phyloP scores from a whole-genome alignment of 2,797 vertebrate genomes.

The Bovichtus diacanthus region DNA sequence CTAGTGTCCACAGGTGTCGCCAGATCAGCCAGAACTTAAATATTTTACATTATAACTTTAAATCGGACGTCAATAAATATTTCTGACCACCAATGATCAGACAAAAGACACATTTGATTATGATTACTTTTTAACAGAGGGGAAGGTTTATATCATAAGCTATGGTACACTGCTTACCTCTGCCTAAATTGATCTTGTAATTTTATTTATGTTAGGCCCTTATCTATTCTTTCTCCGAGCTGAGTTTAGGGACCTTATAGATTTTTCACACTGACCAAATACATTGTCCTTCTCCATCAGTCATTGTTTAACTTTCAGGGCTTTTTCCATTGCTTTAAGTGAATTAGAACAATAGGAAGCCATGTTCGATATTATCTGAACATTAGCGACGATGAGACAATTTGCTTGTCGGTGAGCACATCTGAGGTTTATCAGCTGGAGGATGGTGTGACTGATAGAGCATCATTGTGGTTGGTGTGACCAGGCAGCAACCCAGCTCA shows the following conservation, averaged over 20 bases:
- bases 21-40: too few species aligned
- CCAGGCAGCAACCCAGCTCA: conserved; percentile 79
- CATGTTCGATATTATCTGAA: conserved; percentile 45
- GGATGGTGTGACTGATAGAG: conserved; percentile 64
- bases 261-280: conserved; percentile 43
- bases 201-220: conserved; percentile 53
- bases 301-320: conserved; percentile 28
- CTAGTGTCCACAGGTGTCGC: neutral
- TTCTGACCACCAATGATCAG: neutral
- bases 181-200: conserved; percentile 39
- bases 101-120: conserved; percentile 21
- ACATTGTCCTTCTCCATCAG: conserved; percentile 47
- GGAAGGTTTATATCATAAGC: conserved; percentile 9
- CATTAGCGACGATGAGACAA: conserved; percentile 32
- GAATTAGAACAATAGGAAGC: conserved; percentile 38
- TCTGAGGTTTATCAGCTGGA: conserved; percentile 52
- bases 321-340: conserved; percentile 28
- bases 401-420: conserved; percentile 38
- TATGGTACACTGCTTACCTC: conserved; percentile 18
- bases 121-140: neutral
- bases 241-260: conserved; percentile 45
- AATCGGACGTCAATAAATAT: neutral
- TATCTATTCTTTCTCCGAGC: conserved; percentile 44
- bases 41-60: neutral
- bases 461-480: conserved; percentile 67